Conservation (phyloP, 1,140 invertebrate genomes). For the Acarapis woodi region DNA sequence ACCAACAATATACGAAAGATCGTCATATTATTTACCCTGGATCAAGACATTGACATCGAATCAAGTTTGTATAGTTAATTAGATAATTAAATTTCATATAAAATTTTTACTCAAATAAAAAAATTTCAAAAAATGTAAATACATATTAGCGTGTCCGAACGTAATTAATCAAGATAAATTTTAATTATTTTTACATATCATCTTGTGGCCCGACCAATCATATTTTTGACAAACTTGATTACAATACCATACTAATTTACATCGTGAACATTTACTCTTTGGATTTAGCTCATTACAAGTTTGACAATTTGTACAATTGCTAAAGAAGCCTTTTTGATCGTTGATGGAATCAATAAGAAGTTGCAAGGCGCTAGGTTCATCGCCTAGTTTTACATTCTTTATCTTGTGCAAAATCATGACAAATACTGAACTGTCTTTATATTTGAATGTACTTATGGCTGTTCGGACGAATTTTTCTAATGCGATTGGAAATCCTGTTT, state of each 20-base stretch:
- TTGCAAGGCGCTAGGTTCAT: constrained; percentile 25
- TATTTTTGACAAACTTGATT: constrained; percentile 69
- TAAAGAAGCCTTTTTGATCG: constrained; percentile 39
- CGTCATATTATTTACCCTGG: too few species aligned
- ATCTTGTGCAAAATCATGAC: constrained; percentile 42
- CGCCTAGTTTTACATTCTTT: constrained; percentile 28
- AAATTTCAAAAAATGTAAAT: too few species aligned
- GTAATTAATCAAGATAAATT: too few species aligned
- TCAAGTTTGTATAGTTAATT: too few species aligned
- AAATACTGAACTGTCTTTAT: constrained; percentile 50
- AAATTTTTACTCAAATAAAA: too few species aligned
- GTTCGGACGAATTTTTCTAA: constrained; percentile 54
- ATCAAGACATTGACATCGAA: too few species aligned
- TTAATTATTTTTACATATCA: too few species aligned
- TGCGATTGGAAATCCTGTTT: constrained; percentile 39
- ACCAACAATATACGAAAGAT: too few species aligned
- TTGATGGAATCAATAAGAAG: constrained; percentile 60
- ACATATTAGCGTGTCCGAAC: too few species aligned
- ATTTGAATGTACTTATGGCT: constrained; percentile 56
- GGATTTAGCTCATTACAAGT: constrained; percentile 68
- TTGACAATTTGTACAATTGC: constrained; percentile 34
- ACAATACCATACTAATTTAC: constrained; percentile 76
- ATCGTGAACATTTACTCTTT: constrained; percentile 74
- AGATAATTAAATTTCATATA: too few species aligned
- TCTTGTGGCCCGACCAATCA: constrained; percentile 90